phyloP scores from a whole-genome alignment of 37 sponge, comb jelly and placozoan genomes.

The Haliclona indistincta region DNA sequence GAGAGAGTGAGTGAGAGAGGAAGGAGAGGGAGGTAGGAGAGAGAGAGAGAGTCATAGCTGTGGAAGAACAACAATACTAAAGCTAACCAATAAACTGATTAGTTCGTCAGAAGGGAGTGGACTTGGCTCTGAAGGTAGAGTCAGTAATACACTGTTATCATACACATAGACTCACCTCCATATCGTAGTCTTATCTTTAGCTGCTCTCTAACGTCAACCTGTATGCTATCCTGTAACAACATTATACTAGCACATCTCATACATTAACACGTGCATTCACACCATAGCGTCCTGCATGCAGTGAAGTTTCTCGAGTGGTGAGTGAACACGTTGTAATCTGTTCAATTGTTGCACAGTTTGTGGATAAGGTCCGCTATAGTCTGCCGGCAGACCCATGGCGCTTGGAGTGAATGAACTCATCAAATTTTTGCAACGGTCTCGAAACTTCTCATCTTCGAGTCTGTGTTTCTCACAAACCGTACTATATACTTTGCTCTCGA shows the following conservation, averaged over 20 bases:
- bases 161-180: constrained; percentile 34
- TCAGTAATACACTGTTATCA: neutral
- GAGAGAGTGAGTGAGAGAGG: neutral
- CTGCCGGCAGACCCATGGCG: constrained; percentile 26
- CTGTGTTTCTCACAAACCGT: constrained; percentile 34
- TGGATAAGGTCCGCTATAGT: constrained; percentile 39
- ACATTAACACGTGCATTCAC: neutral
- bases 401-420: constrained; percentile 27
- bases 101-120: constrained; percentile 59
- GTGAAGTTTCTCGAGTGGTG: constrained; percentile 55
- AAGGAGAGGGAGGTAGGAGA: neutral
- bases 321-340: neutral
- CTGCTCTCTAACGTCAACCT: constrained; percentile 33
- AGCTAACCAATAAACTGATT: constrained; percentile 62
- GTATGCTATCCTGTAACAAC: constrained; percentile 28
- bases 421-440: constrained; percentile 20
- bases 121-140: constrained; percentile 29
- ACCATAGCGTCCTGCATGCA: constrained; percentile 63
- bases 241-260: neutral
- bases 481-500: constrained; percentile 52
- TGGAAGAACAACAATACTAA: too few species aligned
- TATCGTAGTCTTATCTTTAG: constrained; percentile 27
- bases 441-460: constrained; percentile 18
- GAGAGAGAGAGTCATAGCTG: neutral
- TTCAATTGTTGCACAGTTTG: constrained; percentile 25